These are phyloP conservation scores for Morone saxatilis DNA, from an alignment of 2,113 vertebrate species.

Conservation along the genomic window DNA sequence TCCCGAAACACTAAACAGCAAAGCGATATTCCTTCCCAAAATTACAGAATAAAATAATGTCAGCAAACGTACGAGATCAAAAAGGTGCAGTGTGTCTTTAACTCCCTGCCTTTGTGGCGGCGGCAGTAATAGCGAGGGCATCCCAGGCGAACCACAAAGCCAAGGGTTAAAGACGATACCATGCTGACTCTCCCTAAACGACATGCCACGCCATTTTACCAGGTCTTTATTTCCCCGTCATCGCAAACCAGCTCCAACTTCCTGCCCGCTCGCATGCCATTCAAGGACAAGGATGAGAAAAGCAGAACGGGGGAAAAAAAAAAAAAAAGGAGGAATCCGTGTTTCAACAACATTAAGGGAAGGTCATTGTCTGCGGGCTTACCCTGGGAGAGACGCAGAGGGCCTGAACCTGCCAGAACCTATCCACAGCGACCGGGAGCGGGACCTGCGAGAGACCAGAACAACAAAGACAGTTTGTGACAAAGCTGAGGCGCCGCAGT, in stretches of 20 bases:
- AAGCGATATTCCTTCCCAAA: constrained; percentile 21
- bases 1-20: constrained; percentile 38
- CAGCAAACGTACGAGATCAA: constrained; percentile 33
- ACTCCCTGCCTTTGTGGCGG: constrained; percentile 57
- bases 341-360: constrained; percentile 84
- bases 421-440: constrained; percentile 86
- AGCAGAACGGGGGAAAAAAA: constrained; percentile 4
- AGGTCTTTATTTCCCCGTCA: constrained; percentile 71
- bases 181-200: constrained; percentile 67
- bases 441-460: constrained; percentile 88
- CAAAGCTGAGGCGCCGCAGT: constrained; percentile 91
- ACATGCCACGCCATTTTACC: constrained; percentile 82
- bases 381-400: constrained; percentile 84
- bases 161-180: constrained; percentile 80
- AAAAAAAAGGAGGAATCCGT: constrained; percentile 63
- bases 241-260: constrained; percentile 72
- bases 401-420: constrained; percentile 87
- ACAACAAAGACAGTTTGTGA: constrained; percentile 95
- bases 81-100: constrained; percentile 70
- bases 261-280: constrained; percentile 71
- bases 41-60: constrained; percentile 24
- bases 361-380: constrained; percentile 86
- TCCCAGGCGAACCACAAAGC: constrained; percentile 70
- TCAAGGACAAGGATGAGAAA: constrained; percentile 66
- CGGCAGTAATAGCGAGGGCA: constrained; percentile 58